Conservation (phyloP, 2,888 invertebrate genomes). For the Proisotoma minuta region DNA sequence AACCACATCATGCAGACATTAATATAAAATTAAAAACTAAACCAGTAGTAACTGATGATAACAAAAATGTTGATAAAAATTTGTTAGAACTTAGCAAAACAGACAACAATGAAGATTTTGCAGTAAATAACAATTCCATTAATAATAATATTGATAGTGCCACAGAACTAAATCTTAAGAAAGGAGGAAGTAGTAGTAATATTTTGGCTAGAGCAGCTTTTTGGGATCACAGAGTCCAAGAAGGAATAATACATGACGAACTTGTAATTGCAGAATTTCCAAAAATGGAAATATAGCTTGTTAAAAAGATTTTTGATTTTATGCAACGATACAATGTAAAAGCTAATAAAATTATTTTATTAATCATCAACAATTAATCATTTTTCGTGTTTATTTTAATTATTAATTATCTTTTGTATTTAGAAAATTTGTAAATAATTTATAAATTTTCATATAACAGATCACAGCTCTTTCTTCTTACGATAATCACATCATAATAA, state of each 20-base stretch:
- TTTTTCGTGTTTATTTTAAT: too few relatives aligned
- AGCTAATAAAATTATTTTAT: too few relatives aligned
- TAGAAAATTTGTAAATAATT: too few relatives aligned
- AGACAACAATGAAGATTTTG: not conserved
- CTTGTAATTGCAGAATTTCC: conserved; percentile 48
- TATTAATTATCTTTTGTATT: too few relatives aligned
- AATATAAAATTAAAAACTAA: conserved; percentile 41
- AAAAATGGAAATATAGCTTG: conserved; percentile 18
- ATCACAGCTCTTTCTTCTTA: too few relatives aligned
- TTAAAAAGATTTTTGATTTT: not conserved
- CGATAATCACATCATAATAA: too few relatives aligned
- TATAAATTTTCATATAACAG: too few relatives aligned
- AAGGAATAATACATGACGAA: conserved; percentile 46
- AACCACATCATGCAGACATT: conserved; percentile 46
- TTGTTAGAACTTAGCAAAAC: not conserved
- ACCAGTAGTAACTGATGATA: conserved; percentile 7
- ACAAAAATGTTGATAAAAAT: conserved; percentile 9
- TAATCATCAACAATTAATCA: too few relatives aligned
- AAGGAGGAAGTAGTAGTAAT: conserved; percentile 15
- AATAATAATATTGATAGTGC: not conserved
- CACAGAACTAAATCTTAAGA: conserved; percentile 10
- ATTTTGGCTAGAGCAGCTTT: conserved; percentile 46
- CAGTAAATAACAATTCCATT: not conserved
- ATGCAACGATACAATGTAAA: too few relatives aligned
- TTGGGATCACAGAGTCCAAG: conserved; percentile 48